phyloP scores from a whole-genome alignment of 2,113 vertebrate genomes.

The Podarcis muralis region DNA sequence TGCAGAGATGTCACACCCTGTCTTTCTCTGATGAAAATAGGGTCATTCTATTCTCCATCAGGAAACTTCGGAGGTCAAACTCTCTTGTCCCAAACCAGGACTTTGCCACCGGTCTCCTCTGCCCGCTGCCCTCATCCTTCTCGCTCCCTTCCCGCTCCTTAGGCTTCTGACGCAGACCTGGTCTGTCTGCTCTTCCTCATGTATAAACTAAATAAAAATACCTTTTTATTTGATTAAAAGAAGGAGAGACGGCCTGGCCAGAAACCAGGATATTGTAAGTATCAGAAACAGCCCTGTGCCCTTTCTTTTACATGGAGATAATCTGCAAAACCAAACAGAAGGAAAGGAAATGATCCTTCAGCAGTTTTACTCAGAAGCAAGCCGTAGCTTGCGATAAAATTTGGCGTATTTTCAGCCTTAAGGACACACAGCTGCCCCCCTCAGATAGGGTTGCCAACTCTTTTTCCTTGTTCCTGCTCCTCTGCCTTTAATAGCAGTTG shows the following conservation, averaged over 20 bases:
- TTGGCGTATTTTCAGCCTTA: no score
- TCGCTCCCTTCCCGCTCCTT: no score
- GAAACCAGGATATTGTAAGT: not conserved
- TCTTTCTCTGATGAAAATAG: no score
- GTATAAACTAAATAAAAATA: conserved; percentile 15
- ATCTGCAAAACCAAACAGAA: not conserved
- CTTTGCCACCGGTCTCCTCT: not conserved
- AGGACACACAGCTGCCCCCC: not conserved
- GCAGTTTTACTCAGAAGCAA: not conserved
- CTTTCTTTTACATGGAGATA: not conserved
- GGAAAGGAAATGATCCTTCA: not conserved
- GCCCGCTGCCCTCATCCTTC: not conserved
- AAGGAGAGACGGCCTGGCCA: not conserved
- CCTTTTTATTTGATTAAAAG: conserved; percentile 21
- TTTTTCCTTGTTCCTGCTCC: not conserved
- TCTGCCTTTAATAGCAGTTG: not conserved
- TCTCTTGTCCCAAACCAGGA: not conserved
- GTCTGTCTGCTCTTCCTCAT: not conserved
- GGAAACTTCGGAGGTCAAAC: no score
- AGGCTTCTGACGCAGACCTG: not conserved
- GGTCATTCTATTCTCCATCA: no score
- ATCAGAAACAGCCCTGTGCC: not conserved
- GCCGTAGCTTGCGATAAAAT: no score
- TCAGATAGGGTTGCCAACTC: not conserved
- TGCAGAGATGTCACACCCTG: no score